Evolutionary conservation across 2,113 vertebrate genomes (phyloP).

Genomic region (Pavo muticus): DNA sequence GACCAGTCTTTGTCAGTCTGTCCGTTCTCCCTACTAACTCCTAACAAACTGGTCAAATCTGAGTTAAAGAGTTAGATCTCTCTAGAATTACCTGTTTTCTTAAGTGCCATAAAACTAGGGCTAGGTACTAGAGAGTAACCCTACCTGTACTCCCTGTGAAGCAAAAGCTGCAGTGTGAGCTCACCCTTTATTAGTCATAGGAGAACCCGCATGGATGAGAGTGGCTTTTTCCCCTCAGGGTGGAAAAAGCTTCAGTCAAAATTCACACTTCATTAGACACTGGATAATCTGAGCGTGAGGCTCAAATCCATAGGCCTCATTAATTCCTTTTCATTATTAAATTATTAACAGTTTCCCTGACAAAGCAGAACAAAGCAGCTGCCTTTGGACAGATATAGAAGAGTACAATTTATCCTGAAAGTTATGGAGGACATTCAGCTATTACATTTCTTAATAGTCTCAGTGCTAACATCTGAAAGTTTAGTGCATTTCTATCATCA

Average conservation of each 20-base stretch:
- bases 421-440: constrained; percentile 23
- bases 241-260: constrained; percentile 66
- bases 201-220: constrained; percentile 22
- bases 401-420: constrained; percentile 26
- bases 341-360: constrained; percentile 65
- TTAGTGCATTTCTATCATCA: background rate
- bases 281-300: constrained; percentile 61
- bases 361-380: constrained; percentile 64
- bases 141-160: constrained; percentile 31
- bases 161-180: constrained; percentile 47
- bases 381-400: constrained; percentile 56
- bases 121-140: background rate
- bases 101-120: background rate
- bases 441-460: constrained; percentile 37
- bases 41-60: background rate
- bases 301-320: constrained; percentile 61
- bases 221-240: constrained; percentile 53
- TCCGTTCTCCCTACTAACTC: background rate
- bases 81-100: background rate
- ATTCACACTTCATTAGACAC: constrained; percentile 61
- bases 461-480: accelerated
- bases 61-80: constrained; percentile 6
- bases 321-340: constrained; percentile 69
- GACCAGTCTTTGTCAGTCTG: background rate
- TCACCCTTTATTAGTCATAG: constrained; percentile 60